Evolutionary conservation across 1,140 invertebrate genomes (phyloP), one percentile per base, ranked within the genome.

Genomic region (Ylistrum balloti): DNA sequence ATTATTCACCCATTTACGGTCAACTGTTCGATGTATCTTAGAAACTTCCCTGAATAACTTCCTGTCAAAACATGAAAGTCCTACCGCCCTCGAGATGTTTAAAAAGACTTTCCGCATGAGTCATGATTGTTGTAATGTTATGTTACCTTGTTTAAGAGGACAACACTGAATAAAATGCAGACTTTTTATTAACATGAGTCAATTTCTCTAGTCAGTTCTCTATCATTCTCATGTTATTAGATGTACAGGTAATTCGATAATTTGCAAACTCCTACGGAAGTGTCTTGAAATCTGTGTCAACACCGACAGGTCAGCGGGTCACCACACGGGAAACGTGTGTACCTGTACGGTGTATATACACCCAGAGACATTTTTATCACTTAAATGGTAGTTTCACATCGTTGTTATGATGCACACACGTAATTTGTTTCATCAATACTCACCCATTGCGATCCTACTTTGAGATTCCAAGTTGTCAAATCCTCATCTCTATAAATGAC

Each of bases 391-490:
- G 22, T 74, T 74, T 74, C 56, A 74, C n/a, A 9, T 5, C 56
- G 28, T 74, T 28, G 22, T 74, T n/a, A 74, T 74, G 3, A 74
- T 9, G 17, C 17, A 28, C 22, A 74, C 56, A 74, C 28, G 22
- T 17, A 74, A 74, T 74, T 0, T 74, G 13, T 74, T 74, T 74
- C 9, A 74, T n/a, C 56, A 74, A 74, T 74, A n/a, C 56, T 74
- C 56, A 74, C 56, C 56, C 56, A 74, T 74, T 74, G 56, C 28
- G 56, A 74, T 74, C 56, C 56, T 74, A 74, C 56, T 74, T 74
- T n/a, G n/a, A n/a, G 56, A 74, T 74, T 74, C 56, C 56, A 74
- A 74, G 56, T 74, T 74, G 56, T 74, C 56, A 74, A 74, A 74
- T 74, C 56, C 56, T 74, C 56, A 74, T 74, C 56, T 74, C 13